A percentile compares a stretch with the other conserved stretches of the same genome.
These are phyloP conservation scores for Daphoenositta chrysoptera DNA, from an alignment of 2,113 vertebrate genomes.

Conservation along the genomic window DNA sequence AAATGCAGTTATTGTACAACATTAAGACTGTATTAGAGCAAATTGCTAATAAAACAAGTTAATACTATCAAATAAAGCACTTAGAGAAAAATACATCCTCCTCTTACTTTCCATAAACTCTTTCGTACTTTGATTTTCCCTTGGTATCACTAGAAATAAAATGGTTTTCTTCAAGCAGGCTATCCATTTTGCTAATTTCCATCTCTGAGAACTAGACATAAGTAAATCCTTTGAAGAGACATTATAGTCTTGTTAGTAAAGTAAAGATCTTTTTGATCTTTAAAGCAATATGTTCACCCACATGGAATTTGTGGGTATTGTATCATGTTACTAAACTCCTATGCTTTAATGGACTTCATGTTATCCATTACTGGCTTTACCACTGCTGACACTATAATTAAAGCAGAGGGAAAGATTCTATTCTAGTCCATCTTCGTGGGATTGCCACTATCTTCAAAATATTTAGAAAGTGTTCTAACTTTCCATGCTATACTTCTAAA, in stretches of 20 bases:
- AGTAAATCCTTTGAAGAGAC: conserved; percentile 19
- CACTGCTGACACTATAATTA: not conserved
- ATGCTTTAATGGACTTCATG: not conserved
- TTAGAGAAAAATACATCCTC: conserved; percentile 26
- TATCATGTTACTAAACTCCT: conserved; percentile 34
- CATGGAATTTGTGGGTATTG: not conserved
- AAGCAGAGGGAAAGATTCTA: not conserved
- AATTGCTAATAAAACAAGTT: conserved; percentile 59
- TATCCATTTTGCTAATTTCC: conserved; percentile 34
- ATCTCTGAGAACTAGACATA: not conserved
- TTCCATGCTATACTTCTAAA: not conserved
- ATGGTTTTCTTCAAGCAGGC: conserved; percentile 14
- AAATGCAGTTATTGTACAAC: conserved; percentile 35
- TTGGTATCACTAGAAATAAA: conserved; percentile 27
- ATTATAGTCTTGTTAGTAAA: conserved; percentile 4
- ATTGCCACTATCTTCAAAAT: not conserved
- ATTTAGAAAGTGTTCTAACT: not conserved
- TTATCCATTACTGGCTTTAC: not conserved
- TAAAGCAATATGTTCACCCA: conserved; percentile 3
- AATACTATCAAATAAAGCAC: conserved; percentile 46
- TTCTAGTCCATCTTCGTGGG: not conserved
- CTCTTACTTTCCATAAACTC: not conserved
- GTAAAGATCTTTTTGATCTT: conserved; percentile 10
- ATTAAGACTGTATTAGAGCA: conserved; percentile 49
- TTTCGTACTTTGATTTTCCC: conserved; percentile 38